Percentiles rank a stretch among this genome's conserved stretches.
Evolutionary conservation across 2,113 vertebrate genomes (phyloP).

Genomic region (Triplophysa rosa): DNA sequence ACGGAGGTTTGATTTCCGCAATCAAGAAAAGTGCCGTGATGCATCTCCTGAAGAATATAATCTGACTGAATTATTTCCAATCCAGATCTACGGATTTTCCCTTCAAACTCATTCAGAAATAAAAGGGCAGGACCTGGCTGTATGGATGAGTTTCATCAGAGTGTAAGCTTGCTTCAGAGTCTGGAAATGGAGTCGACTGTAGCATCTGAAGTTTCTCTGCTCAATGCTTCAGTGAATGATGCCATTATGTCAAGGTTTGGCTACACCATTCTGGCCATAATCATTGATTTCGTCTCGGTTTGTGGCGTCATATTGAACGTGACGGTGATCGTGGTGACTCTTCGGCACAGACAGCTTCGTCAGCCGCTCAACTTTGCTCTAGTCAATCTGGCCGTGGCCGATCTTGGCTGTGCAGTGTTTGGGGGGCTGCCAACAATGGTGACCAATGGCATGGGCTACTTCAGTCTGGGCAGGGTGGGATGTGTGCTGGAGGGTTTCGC

Average conservation of each 20-base stretch:
- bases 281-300: slow-evolving; percentile 68
- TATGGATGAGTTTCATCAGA: background rate
- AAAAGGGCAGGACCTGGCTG: background rate
- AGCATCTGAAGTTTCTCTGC: background rate
- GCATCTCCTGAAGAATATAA: slow-evolving; percentile 64
- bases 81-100: slow-evolving; percentile 70
- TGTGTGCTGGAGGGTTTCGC: slow-evolving; percentile 74
- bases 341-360: slow-evolving; percentile 65
- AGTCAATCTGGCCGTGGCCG: slow-evolving; percentile 74
- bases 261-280: slow-evolving; percentile 65
- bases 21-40: slow-evolving; percentile 67
- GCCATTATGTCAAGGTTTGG: slow-evolving; percentile 64
- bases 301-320: slow-evolving; percentile 69
- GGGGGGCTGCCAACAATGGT: slow-evolving; percentile 71
- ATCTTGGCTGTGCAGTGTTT: slow-evolving; percentile 72
- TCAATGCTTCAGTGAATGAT: slow-evolving; percentile 8
- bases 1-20: slow-evolving; percentile 34
- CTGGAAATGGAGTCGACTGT: slow-evolving; percentile 7
- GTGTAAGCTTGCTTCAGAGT: background rate
- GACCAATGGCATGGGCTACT: slow-evolving; percentile 73
- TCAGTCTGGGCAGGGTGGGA: slow-evolving; percentile 71
- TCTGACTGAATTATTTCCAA: slow-evolving; percentile 61
- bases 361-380: slow-evolving; percentile 75
- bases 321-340: slow-evolving; percentile 69
- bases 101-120: slow-evolving; percentile 47